phyloP scores from a whole-genome alignment of 2,113 vertebrate genomes.

The Lampris incognitus region DNA sequence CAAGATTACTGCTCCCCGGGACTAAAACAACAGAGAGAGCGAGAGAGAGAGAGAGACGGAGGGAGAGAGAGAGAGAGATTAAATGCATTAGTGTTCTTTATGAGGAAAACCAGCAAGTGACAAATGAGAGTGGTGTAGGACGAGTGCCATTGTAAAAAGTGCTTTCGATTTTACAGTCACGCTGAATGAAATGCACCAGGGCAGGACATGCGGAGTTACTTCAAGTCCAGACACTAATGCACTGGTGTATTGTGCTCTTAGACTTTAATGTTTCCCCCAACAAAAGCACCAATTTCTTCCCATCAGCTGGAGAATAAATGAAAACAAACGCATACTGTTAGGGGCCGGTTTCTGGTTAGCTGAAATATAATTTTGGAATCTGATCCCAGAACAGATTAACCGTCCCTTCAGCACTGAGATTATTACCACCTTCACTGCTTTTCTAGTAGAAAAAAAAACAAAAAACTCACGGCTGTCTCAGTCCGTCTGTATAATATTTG shows the following conservation, averaged over 20 bases:
- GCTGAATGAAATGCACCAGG: slow-evolving; percentile 13
- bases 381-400: too few relatives aligned
- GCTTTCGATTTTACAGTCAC: slow-evolving; percentile 29
- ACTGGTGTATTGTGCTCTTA: background rate
- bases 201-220: background rate
- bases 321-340: background rate
- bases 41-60: background rate
- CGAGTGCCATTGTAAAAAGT: slow-evolving; percentile 4
- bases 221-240: background rate
- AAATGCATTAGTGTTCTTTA: slow-evolving; percentile 16
- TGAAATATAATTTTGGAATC: too few relatives aligned
- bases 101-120: background rate
- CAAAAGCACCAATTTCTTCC: background rate
- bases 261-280: background rate
- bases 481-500: too few relatives aligned
- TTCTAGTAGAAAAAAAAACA: too few relatives aligned
- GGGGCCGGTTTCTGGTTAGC: background rate
- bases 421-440: too few relatives aligned
- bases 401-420: too few relatives aligned
- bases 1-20: slow-evolving; percentile 35
- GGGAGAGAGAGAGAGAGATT: slow-evolving; percentile 1
- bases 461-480: too few relatives aligned
- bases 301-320: background rate
- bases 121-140: slow-evolving; percentile 15
- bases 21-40: slow-evolving; percentile 6